Evolutionary conservation across 2,113 vertebrate genomes (phyloP), one percentile per base, ranked within the genome.

Genomic region (Oenanthe melanoleuca): DNA sequence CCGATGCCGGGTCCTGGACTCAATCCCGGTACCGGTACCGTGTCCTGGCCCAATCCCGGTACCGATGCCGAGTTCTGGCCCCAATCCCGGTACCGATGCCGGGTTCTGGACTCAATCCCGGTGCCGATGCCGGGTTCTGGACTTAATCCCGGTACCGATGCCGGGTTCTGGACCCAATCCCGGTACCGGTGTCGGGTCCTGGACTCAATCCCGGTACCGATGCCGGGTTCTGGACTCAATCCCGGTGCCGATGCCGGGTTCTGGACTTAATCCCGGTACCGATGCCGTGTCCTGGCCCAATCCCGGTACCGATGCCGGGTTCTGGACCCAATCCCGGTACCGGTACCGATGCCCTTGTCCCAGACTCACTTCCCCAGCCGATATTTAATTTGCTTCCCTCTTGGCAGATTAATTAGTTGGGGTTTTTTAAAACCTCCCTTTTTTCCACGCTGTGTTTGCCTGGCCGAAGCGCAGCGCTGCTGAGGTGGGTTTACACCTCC

Each of bases 331-430:
- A 2, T 7, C 31, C 64, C 6, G 5, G 5, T 47, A 23, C 47
- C 34, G 34, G 34, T 37, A 2, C 16, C 5, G 5, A 0, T 3
- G 50, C 65, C 16, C 56, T 18, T 2, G 13, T 31, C 57, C 65
- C 49, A 15, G 1, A 9, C 5, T 38, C 1, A 0, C 0, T 45
- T 67, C 29, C 38, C 38, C 33, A 1, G 25, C 2, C 31, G 34
- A 2, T 16, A 4, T 53, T 29, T 50, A 2, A 57, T 50, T 60
- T 37, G 37, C 40, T 56, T 60, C 20, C 1, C 34, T 34, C 55
- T 40, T 12, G 71, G 18, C 23, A 31, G 34, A 16, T 34, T 13
- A 14, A 11, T 63, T 25, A 34, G 19, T 52, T 24, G 42, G 18
- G 6, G 2, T 17, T 50, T 38, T 25, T 4, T 11, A 33, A 44